Conservation (phyloP, 2,113 vertebrate genomes). For the Corynorhinus townsendii region DNA sequence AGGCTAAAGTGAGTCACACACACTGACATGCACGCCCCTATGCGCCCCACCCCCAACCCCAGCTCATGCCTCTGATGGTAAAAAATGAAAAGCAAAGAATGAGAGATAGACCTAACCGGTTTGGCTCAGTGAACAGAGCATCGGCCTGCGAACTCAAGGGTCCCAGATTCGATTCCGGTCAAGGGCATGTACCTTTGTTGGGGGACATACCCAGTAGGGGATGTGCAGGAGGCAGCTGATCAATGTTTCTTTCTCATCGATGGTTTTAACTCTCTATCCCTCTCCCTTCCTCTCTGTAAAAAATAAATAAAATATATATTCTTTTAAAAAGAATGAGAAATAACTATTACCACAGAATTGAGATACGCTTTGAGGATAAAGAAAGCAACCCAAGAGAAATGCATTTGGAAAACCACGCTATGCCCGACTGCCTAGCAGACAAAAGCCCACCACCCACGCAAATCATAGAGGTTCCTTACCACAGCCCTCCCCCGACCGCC, state of each 20-base stretch:
- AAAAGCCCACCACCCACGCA: conserved; percentile 18
- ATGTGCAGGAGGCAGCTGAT: too few relatives aligned
- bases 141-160: too few relatives aligned
- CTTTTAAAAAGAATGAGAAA: background rate
- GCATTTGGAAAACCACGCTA: background rate
- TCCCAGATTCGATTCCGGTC: too few relatives aligned
- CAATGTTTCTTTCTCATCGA: too few relatives aligned
- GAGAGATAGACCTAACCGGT: background rate
- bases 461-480: background rate
- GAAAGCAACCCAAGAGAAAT: background rate
- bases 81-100: background rate
- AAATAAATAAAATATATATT: too few relatives aligned
- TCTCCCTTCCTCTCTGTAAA: too few relatives aligned
- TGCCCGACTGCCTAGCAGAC: background rate
- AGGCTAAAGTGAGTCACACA: background rate
- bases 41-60: too few relatives aligned
- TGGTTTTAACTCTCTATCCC: too few relatives aligned
- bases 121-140: too few relatives aligned
- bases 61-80: background rate
- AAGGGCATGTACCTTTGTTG: too few relatives aligned
- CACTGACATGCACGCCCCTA: background rate
- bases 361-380: background rate
- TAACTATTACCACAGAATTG: background rate
- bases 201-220: too few relatives aligned
- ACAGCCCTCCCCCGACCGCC: background rate